Base-by-base conservation (phyloP, 2,888 invertebrate genomes). In the Hirtodrosophila confusa region DNA sequence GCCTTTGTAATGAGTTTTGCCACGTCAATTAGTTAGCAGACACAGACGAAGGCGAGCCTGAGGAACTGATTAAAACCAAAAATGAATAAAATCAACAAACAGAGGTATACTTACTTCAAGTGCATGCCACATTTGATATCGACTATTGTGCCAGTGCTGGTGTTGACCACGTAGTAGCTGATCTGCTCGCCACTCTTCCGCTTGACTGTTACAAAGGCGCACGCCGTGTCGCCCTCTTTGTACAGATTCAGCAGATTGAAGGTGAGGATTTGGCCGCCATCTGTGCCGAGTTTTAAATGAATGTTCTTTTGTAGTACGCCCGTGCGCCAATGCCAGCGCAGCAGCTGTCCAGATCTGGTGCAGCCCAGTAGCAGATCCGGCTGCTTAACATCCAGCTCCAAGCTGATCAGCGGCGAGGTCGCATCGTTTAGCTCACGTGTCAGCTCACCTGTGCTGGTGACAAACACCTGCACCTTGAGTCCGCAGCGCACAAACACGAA, bases 361-460 rank as follows among this genome's bases (percentile, higher is more conserved):
- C 94, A 94, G 4, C 93, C 93, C 17, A 93, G 80, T 35, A 93
- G 91, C 24, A 90, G 89, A 71, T 92, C 92, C 27, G 89, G 78
- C 80, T 91, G 91, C 53, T 89, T 91, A 17, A 92, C 88, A 66
- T 93, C 92, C 45, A 93, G 82, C 53, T 92, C 90, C 75, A 94
- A 92, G 31, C 93, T 93, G 33, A 93, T 92, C 12, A 92, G 44
- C n/a, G 93, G 92, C 5, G 92, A 88, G 12, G 89, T 90, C 17
- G 93, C 92, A 24, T 93, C 93, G 66, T 92, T 92, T 50, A 94
- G 93, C 74, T 93, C 93, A 54, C 92, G 91, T 1, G 94, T 91
- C 69, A 93, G 92, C 80, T 95, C 94, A 0, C 94, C 95, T 3
- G 95, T 95, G 79, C 92, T 92, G 0, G 93, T 93, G 77, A 93